Percentiles rank a stretch among this genome's conserved stretches.
Conservation (phyloP, 1,140 invertebrate genomes). For the Vollenhovia emeryi region DNA sequence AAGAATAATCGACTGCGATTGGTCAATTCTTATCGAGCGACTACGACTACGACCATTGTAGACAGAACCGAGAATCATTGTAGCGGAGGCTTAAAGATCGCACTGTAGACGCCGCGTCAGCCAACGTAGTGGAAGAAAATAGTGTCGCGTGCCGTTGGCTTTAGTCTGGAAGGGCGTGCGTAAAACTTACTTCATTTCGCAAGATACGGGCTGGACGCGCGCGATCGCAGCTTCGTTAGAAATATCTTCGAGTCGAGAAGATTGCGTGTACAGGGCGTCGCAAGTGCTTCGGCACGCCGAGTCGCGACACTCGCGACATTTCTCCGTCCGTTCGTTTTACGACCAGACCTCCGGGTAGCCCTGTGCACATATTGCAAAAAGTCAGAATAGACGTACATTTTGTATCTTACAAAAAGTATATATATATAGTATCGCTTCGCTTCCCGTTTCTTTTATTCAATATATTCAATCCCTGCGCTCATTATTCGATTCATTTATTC, state of each 20-base stretch:
- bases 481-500: conserved; percentile 8
- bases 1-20: too few relatives aligned
- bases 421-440: not conserved
- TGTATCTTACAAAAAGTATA: not conserved
- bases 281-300: too few relatives aligned
- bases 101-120: too few relatives aligned
- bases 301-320: too few relatives aligned
- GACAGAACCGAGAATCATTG: too few relatives aligned
- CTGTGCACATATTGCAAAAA: not conserved
- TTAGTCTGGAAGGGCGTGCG: not conserved
- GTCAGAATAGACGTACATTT: not conserved
- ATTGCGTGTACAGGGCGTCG: not conserved
- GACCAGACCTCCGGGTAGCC: not conserved
- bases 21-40: too few relatives aligned
- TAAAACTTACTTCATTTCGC: conserved; percentile 21
- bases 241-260: not conserved
- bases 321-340: too few relatives aligned
- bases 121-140: too few relatives aligned
- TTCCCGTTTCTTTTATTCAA: not conserved
- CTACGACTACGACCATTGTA: too few relatives aligned
- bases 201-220: not conserved
- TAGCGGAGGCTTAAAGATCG: too few relatives aligned
- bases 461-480: not conserved
- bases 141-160: too few relatives aligned
- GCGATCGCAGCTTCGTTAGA: not conserved